Percentiles rank a stretch among this genome's conserved stretches.
These are phyloP conservation scores for Macroglossus sobrinus DNA, from an alignment of 2,113 vertebrate genomes.

Conservation along the genomic window DNA sequence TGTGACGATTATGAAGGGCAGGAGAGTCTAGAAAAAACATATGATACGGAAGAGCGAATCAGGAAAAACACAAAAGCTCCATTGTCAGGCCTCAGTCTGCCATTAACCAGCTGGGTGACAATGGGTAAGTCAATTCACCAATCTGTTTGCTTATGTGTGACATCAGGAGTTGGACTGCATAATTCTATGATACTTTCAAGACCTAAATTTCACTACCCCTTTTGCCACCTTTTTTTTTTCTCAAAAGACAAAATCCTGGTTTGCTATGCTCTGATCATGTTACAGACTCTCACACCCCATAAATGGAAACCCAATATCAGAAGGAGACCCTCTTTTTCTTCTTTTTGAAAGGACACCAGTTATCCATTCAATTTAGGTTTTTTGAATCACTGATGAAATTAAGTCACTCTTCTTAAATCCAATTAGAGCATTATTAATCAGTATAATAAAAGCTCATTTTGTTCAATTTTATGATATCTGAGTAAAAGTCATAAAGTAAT, in stretches of 20 bases:
- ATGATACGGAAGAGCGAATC: neutral
- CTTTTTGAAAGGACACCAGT: neutral
- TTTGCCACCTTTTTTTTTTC: neutral
- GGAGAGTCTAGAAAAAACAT: neutral
- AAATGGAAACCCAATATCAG: neutral
- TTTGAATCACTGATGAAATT: slow-evolving; percentile 18
- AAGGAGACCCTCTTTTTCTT: neutral
- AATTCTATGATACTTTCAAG: neutral
- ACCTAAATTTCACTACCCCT: neutral
- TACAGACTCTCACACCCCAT: neutral
- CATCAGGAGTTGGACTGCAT: neutral
- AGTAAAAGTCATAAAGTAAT: slow-evolving; percentile 20
- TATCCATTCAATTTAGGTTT: neutral
- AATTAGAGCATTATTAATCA: slow-evolving; percentile 40
- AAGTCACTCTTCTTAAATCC: slow-evolving; percentile 28
- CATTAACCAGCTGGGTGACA: neutral
- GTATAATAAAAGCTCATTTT: slow-evolving; percentile 43
- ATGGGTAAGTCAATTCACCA: neutral
- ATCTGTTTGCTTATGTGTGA: neutral
- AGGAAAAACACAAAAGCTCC: neutral
- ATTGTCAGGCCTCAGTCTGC: neutral
- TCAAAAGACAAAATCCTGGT: neutral
- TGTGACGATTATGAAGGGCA: neutral
- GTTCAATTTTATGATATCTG: slow-evolving; percentile 17
- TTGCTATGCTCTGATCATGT: neutral